phyloP scores from a whole-genome alignment of 2,797 vertebrate genomes.

The Sebastes trivittatus region DNA sequence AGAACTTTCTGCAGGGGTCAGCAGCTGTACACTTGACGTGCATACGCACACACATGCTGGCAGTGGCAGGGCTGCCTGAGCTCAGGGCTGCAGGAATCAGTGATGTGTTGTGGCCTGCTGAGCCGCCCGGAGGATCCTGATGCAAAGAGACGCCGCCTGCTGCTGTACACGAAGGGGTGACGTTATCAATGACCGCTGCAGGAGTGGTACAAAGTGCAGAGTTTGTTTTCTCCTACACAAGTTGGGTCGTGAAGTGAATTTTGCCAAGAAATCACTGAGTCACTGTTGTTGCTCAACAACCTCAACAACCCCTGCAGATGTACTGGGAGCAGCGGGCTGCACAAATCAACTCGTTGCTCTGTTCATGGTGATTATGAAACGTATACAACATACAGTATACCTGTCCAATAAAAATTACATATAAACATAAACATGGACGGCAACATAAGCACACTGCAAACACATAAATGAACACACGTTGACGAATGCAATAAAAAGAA shows the following conservation, averaged over 20 bases:
- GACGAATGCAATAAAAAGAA: not conserved
- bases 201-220: not conserved
- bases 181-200: conserved; percentile 20
- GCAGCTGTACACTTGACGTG: conserved; percentile 49
- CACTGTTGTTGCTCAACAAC: conserved; percentile 30
- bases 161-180: conserved; percentile 10
- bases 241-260: conserved; percentile 13
- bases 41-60: conserved; percentile 17
- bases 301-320: conserved; percentile 7
- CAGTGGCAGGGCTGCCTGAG: conserved; percentile 38
- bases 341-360: not conserved
- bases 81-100: conserved; percentile 31
- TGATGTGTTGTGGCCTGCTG: conserved; percentile 47
- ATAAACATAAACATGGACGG: not conserved
- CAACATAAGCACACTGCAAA: too few species aligned
- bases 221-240: conserved; percentile 19
- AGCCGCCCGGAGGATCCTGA: conserved; percentile 35
- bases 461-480: not conserved
- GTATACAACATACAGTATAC: not conserved
- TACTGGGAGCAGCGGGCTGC: not conserved
- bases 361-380: not conserved
- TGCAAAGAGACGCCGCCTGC: conserved; percentile 49
- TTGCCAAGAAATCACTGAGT: conserved; percentile 36
- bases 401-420: not conserved
- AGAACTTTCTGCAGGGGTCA: conserved; percentile 48